Evolutionary conservation across 2,113 vertebrate species (phyloP).

Genomic region (Sapajus apella): DNA sequence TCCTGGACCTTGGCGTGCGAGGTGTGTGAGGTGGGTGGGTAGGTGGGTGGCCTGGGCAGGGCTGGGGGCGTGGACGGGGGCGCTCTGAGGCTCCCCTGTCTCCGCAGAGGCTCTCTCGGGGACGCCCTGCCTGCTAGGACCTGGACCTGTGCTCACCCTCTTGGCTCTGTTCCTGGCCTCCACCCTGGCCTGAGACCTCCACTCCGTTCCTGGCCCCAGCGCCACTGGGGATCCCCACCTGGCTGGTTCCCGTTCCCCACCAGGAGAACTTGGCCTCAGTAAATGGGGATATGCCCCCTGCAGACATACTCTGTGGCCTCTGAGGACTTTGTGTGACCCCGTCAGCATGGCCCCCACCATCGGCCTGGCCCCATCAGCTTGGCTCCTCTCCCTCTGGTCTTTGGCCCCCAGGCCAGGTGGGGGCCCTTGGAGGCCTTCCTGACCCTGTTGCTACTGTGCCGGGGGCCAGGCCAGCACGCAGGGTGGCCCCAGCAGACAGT

Average conservation of each 20-base stretch:
- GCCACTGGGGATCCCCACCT: not conserved
- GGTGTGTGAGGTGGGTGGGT: not conserved
- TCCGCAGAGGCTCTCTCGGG: not conserved
- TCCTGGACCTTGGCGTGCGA: slow-evolving; percentile 48
- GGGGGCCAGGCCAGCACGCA: not conserved
- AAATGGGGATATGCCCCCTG: not conserved
- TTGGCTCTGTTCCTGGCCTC: not conserved
- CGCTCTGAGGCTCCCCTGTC: not conserved
- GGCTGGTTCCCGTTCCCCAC: not conserved
- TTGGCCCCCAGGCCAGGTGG: not conserved
- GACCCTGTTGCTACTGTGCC: accelerated
- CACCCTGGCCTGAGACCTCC: not conserved
- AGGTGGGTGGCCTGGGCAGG: not conserved
- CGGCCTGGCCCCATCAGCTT: not conserved
- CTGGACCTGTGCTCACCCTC: not conserved
- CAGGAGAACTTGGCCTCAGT: not conserved
- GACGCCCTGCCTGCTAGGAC: not conserved
- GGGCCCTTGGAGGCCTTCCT: not conserved
- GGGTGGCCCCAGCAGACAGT: too few species aligned
- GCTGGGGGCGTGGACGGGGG: accelerated
- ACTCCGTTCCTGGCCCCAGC: not conserved
- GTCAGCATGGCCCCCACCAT: not conserved
- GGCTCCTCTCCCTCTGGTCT: too few species aligned
- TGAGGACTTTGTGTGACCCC: not conserved
- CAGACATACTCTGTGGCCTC: not conserved